Percentiles rank a stretch among this genome's conserved stretches.
These are phyloP conservation scores for Drosophila melanosoma DNA, from an alignment of 2,888 invertebrate genomes.

Conservation along the genomic window DNA sequence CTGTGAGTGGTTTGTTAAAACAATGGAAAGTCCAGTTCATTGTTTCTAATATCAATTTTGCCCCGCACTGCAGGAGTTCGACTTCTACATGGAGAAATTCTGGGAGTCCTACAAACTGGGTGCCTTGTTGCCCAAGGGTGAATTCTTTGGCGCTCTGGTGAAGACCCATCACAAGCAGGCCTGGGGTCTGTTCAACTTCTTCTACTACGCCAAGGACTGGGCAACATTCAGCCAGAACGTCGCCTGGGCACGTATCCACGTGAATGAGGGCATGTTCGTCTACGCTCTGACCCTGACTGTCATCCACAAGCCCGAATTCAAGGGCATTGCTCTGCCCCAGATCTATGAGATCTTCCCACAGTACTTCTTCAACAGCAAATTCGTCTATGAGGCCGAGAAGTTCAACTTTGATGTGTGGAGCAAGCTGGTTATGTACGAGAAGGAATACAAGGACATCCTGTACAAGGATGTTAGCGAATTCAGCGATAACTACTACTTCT, in stretches of 20 bases:
- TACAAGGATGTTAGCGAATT: conserved; percentile 72
- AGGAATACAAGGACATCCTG: conserved; percentile 84
- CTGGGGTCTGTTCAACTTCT: conserved; percentile 87
- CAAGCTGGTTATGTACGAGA: conserved; percentile 79
- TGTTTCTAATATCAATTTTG: background rate
- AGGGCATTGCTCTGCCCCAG: conserved; percentile 89
- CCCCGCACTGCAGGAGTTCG: conserved; percentile 57
- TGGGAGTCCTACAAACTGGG: conserved; percentile 77
- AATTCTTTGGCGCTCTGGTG: conserved; percentile 86
- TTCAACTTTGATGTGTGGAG: conserved; percentile 83
- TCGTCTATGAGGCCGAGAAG: conserved; percentile 89
- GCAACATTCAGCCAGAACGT: conserved; percentile 89
- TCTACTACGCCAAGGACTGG: conserved; percentile 90
- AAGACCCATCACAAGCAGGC: conserved; percentile 86
- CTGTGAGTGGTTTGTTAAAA: conserved; percentile 47
- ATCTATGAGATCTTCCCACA: conserved; percentile 92
- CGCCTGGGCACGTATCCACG: conserved; percentile 88
- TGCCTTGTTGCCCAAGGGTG: conserved; percentile 86
- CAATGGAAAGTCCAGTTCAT: background rate
- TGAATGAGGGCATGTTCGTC: conserved; percentile 91
- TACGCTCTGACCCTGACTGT: conserved; percentile 89
- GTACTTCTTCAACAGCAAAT: conserved; percentile 90
- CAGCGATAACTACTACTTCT: conserved; percentile 67
- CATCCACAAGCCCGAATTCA: conserved; percentile 89
- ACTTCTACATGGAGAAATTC: conserved; percentile 77